Percentiles rank a stretch among this genome's conserved stretches.
These are phyloP conservation scores for Oscheius onirici DNA, from an alignment of 2,888 invertebrate species.

Conservation along the genomic window DNA sequence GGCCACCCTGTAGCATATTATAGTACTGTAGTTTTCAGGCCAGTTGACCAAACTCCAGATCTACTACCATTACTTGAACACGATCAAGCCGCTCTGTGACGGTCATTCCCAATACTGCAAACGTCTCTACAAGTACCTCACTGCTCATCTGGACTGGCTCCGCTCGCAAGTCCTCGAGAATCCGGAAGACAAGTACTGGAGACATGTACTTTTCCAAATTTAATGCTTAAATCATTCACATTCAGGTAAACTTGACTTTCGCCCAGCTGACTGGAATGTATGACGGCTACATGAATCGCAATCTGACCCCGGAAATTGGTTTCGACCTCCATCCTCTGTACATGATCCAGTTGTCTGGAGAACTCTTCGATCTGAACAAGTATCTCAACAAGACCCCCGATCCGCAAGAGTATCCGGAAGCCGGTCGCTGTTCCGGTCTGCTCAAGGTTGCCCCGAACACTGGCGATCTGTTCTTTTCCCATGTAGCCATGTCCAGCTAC, in stretches of 20 bases:
- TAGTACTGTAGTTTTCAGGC: constrained; percentile 41
- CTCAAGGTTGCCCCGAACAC: constrained; percentile 61
- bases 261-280: constrained; percentile 68
- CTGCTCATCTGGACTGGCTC: constrained; percentile 65
- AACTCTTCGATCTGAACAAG: constrained; percentile 67
- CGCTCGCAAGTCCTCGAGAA: constrained; percentile 49
- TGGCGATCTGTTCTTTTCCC: constrained; percentile 63
- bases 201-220: too few relatives aligned
- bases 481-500: constrained; percentile 68
- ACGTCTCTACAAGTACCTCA: constrained; percentile 59
- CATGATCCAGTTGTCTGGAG: constrained; percentile 69
- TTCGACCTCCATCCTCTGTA: constrained; percentile 63
- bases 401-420: constrained; percentile 59
- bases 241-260: constrained; percentile 67
- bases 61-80: constrained; percentile 68
- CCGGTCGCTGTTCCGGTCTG: constrained; percentile 66
- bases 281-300: constrained; percentile 60
- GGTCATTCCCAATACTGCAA: constrained; percentile 58
- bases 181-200: constrained; percentile 60
- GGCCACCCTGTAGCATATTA: too few relatives aligned
- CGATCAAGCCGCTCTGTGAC: constrained; percentile 65
- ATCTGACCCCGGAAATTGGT: constrained; percentile 59
- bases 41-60: constrained; percentile 68
- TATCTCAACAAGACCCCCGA: constrained; percentile 65
- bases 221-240: too few relatives aligned